These are phyloP conservation scores for Vidua macroura DNA, from an alignment of 2,113 vertebrate genomes.

Conservation along the genomic window DNA sequence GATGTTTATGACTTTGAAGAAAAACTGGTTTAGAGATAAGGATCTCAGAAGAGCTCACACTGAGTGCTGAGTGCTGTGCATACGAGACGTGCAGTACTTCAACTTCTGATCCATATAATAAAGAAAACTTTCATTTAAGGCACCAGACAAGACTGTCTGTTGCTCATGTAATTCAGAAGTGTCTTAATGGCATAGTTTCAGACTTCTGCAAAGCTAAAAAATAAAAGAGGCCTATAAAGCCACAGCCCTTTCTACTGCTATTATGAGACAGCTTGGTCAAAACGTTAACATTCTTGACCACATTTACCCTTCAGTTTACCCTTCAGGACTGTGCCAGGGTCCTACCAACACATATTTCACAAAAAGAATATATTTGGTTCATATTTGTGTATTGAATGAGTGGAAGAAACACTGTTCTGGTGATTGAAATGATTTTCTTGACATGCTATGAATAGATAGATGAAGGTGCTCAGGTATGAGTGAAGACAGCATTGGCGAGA, in stretches of 20 bases:
- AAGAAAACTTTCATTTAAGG: constrained; percentile 11
- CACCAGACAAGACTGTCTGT: background rate
- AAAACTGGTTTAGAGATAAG: constrained; percentile 26
- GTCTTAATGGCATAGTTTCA: background rate
- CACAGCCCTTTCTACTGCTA: background rate
- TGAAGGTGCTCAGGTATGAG: background rate
- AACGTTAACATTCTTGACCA: background rate
- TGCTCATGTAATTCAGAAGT: background rate
- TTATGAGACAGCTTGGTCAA: background rate
- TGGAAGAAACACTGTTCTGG: background rate
- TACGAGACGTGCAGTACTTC: background rate
- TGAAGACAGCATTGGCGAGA: background rate
- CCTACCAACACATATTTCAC: background rate
- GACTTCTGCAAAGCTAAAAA: background rate
- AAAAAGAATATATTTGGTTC: background rate
- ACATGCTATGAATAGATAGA: background rate
- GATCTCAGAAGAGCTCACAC: constrained; percentile 4
- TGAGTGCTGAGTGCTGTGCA: background rate
- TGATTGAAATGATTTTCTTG: background rate
- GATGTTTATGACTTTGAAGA: constrained; percentile 35
- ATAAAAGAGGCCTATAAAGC: background rate
- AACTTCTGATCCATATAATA: background rate
- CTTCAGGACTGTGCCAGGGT: background rate
- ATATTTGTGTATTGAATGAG: background rate
- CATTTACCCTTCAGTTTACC: background rate